Conservation (phyloP, 2,113 vertebrate genomes). For the Gobiocypris rarus region DNA sequence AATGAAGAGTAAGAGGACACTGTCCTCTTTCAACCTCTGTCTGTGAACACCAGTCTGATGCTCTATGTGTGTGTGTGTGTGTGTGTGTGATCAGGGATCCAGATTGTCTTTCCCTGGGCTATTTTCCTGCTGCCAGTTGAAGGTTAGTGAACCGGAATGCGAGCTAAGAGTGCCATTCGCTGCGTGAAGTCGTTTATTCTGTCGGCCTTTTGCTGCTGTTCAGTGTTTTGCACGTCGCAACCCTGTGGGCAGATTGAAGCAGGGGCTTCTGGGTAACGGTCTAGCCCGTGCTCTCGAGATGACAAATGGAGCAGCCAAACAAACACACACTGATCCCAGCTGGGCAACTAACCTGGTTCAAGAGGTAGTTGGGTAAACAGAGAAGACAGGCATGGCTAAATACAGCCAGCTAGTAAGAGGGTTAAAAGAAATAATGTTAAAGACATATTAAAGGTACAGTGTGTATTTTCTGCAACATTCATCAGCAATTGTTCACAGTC, state of each 20-base stretch:
- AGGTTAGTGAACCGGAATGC: conserved; percentile 47
- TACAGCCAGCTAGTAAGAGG: background rate
- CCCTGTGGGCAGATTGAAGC: conserved; percentile 1
- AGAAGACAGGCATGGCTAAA: background rate
- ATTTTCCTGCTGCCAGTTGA: conserved; percentile 48
- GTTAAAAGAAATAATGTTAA: background rate
- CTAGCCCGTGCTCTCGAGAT: conserved; percentile 15
- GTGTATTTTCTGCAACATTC: background rate
- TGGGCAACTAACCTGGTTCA: background rate
- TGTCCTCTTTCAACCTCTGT: conserved; percentile 34
- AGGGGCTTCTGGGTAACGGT: conserved; percentile 37
- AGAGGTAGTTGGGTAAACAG: conserved; percentile 16
- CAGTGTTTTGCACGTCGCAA: conserved; percentile 18
- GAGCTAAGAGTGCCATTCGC: conserved; percentile 14
- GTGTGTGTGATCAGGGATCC: conserved; percentile 38
- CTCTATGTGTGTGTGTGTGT: conserved; percentile 15
- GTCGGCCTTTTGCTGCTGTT: conserved; percentile 29
- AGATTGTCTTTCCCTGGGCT: conserved; percentile 43
- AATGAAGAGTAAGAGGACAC: conserved; percentile 39
- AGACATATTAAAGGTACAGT: background rate
- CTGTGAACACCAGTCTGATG: conserved; percentile 7
- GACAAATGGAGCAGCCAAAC: conserved; percentile 31
- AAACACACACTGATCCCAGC: conserved; percentile 1
- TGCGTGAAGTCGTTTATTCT: background rate
- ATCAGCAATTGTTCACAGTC: background rate